Conservation (phyloP, 2,888 invertebrate species). For the Acleris emargana region DNA sequence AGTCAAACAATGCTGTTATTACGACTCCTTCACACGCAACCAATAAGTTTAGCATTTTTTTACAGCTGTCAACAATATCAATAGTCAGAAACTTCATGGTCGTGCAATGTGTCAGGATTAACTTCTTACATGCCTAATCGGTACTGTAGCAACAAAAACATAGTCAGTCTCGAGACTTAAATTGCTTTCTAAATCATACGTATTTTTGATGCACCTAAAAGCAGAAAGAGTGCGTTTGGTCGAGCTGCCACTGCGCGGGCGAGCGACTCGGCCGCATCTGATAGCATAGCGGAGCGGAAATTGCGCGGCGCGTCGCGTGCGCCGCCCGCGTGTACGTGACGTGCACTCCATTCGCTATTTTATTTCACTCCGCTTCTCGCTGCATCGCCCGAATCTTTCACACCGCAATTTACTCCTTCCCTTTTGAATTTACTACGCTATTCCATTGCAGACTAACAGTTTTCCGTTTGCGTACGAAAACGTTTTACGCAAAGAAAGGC, state of each 20-base stretch:
- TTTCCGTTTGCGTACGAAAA: constrained; percentile 11
- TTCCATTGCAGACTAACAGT: constrained; percentile 22
- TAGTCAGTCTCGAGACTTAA: neutral
- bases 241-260: constrained; percentile 50
- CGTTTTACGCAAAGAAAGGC: constrained; percentile 4
- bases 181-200: constrained; percentile 31
- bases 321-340: constrained; percentile 73
- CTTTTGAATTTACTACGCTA: constrained; percentile 43
- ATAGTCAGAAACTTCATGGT: too few relatives aligned
- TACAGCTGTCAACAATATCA: too few relatives aligned
- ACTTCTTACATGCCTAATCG: too few relatives aligned
- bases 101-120: too few relatives aligned
- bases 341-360: constrained; percentile 69
- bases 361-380: constrained; percentile 64
- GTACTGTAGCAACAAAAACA: neutral
- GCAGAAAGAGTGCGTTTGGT: constrained; percentile 50
- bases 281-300: constrained; percentile 71
- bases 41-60: too few relatives aligned
- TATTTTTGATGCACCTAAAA: constrained; percentile 49
- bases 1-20: too few relatives aligned
- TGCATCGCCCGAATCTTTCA: constrained; percentile 59
- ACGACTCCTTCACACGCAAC: too few relatives aligned
- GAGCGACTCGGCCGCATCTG: constrained; percentile 62
- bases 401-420: constrained; percentile 43
- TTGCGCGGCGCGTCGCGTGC: constrained; percentile 76